A percentile compares a stretch with the other conserved stretches of the same genome.
Evolutionary conservation across 2,113 vertebrate species (phyloP).

Genomic region (Muntiacus reevesi): DNA sequence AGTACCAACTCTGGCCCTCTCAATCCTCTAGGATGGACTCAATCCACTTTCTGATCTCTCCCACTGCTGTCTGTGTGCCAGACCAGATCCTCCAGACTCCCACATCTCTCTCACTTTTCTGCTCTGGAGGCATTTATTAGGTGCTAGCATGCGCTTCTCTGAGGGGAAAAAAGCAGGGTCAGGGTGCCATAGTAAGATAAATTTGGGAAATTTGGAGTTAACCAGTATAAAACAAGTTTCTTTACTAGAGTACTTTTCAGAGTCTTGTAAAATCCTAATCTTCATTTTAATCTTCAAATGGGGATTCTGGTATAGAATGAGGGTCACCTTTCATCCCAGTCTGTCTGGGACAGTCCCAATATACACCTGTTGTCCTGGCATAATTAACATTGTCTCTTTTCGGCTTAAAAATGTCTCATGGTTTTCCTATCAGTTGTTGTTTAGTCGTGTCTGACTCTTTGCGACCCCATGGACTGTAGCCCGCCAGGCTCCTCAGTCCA

Average conservation of each 20-base stretch:
- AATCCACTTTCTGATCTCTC: background rate
- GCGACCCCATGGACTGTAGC: background rate
- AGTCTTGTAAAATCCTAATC: background rate
- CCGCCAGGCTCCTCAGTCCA: background rate
- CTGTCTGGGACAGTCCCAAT: background rate
- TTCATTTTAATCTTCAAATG: background rate
- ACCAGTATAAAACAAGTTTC: background rate
- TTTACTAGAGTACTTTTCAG: background rate
- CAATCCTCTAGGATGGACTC: background rate
- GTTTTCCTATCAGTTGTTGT: background rate
- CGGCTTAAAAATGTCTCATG: background rate
- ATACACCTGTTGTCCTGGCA: background rate
- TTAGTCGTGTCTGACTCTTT: background rate
- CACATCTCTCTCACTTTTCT: background rate
- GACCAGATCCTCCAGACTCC: background rate
- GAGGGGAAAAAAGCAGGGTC: background rate
- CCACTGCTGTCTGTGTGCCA: background rate
- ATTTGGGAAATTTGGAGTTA: background rate
- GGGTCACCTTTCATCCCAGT: background rate
- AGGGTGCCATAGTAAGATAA: background rate
- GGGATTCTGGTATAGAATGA: background rate
- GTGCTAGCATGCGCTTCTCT: background rate
- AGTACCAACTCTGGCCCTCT: background rate
- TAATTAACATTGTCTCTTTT: background rate
- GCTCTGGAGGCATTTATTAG: background rate